phyloP scores from a whole-genome alignment of 2,888 invertebrate genomes.

The Marronus borbonicus region DNA sequence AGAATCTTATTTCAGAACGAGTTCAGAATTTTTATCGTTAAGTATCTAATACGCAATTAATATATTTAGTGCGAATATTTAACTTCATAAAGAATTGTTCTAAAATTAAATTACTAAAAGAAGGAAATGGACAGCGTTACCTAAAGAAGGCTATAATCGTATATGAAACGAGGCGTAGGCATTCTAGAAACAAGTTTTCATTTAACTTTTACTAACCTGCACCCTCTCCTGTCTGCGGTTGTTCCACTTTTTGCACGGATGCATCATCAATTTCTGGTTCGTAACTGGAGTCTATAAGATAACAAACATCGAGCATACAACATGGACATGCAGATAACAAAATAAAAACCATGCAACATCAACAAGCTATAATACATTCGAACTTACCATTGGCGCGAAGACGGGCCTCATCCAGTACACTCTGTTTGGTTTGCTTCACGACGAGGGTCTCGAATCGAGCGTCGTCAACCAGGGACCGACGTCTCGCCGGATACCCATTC shows the following conservation, averaged over 20 bases:
- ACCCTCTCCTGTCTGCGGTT: conserved; percentile 72
- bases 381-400: conserved; percentile 88
- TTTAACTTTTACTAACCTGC: conserved; percentile 71
- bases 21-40: no score
- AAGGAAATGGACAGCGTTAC: no score
- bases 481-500: conserved; percentile 97
- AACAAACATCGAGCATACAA: conserved; percentile 53
- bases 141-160: no score
- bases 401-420: conserved; percentile 91
- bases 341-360: conserved; percentile 47
- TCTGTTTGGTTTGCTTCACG: conserved; percentile 95
- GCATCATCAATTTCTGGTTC: conserved; percentile 68
- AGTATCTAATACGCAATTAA: no score
- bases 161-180: neutral
- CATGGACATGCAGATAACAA: conserved; percentile 56
- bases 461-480: conserved; percentile 97
- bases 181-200: conserved; percentile 5
- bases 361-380: conserved; percentile 17
- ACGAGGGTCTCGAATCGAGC: conserved; percentile 97
- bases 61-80: no score
- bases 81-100: no score
- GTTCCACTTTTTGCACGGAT: conserved; percentile 69
- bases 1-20: no score
- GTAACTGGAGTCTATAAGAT: conserved; percentile 67
- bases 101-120: no score